Base-by-base conservation (phyloP, 2,113 vertebrate species). In the Falcunculus frontatus region DNA sequence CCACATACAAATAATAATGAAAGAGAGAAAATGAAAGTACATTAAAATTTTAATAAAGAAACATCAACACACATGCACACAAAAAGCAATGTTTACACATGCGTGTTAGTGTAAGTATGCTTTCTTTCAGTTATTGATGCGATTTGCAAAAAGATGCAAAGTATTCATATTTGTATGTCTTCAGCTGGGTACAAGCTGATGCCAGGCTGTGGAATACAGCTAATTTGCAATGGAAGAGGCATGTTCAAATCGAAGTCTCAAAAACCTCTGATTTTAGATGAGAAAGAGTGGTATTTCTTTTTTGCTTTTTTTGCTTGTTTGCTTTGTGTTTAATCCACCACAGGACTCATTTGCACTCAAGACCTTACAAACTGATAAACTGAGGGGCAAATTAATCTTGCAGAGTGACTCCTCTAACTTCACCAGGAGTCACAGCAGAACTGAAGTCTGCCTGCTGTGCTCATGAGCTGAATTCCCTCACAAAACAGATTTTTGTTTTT, bases 401-500 rank as follows among this genome's bases (percentile, higher is more conserved):
- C 63, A 11, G 50, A 95, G 30, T 20, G 64, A 80, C 50, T 76
- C 20, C 68, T 39, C 53, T 46, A 52, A 59, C 56, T 80, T 62
- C 55, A 49, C 78, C 16, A 32, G 22, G 64, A 91, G 37, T 67
- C 46, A 41, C 49, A 60, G 63, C 84, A 89, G 55, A 69, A 63
- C 63, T 82, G 56, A 70, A 87, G 64, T 12, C 65, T 72, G 53
- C 79, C 85, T 69, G 72, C 79, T 90, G 91, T 47, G 63, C 73
- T 89, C 44, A 35, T 0, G 10, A 89, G 92, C 60, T 2, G 16
- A 70, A 64, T 72, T 94, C 67, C 70, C 53, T 93, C 86, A 62
- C 62, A 79, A 95, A 81, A 44, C 76, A 44, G 35, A 84, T 86
- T 89, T 91, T 78, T 94, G 83, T 81, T 94, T 96, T 95, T 23